phyloP scores from a whole-genome alignment of 2,888 invertebrate genomes.

The Fabriciana adippe region DNA sequence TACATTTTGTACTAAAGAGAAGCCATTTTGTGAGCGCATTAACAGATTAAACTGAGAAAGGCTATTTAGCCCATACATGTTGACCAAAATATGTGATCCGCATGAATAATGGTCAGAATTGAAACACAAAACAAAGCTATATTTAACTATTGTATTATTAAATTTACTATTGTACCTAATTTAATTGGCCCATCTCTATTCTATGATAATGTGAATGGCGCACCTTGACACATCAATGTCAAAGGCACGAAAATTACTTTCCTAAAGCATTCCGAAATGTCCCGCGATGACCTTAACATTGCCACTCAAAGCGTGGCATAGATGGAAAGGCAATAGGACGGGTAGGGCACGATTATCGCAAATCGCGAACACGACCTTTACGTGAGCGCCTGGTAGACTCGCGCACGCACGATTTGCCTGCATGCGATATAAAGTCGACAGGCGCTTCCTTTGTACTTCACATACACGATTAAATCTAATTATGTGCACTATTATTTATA shows the following conservation, averaged over 20 bases:
- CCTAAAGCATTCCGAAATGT: constrained; percentile 23
- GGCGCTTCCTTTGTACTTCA: constrained; percentile 52
- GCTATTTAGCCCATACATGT: constrained; percentile 8
- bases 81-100: neutral
- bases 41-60: constrained; percentile 25
- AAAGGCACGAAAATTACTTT: constrained; percentile 20
- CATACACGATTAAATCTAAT: constrained; percentile 16
- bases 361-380: constrained; percentile 68
- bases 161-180: constrained; percentile 1
- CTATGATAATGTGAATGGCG: constrained; percentile 9
- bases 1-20: constrained; percentile 25
- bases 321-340: constrained; percentile 66
- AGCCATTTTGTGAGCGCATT: constrained; percentile 20
- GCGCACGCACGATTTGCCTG: constrained; percentile 59
- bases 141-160: neutral
- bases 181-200: constrained; percentile 12
- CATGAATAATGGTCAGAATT: constrained; percentile 5
- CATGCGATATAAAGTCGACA: constrained; percentile 61
- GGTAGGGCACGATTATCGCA: constrained; percentile 65
- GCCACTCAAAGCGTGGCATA: constrained; percentile 48
- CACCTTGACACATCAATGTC: constrained; percentile 27
- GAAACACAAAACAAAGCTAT: neutral
- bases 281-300: constrained; percentile 59
- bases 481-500: neutral
- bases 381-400: constrained; percentile 71